phyloP scores from a whole-genome alignment of 2,888 invertebrate genomes.

The Chymomyza amoena region DNA sequence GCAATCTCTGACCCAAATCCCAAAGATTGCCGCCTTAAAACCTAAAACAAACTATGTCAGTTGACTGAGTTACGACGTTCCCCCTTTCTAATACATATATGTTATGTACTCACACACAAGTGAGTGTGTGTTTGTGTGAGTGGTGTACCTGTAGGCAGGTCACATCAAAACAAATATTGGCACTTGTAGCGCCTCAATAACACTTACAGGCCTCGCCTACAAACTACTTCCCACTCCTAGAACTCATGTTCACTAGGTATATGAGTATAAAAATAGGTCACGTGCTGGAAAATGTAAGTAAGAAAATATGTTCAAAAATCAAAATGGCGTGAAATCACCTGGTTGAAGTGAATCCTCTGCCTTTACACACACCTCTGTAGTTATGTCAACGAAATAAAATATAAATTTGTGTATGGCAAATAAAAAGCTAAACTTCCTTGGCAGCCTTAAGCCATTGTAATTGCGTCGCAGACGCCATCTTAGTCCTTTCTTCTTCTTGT shows the following conservation, averaged over 20 bases:
- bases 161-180: constrained; percentile 64
- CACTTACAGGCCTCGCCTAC: constrained; percentile 7
- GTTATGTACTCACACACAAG: not conserved
- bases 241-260: not conserved
- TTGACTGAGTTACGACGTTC: constrained; percentile 15
- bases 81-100: not conserved
- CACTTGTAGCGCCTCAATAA: constrained; percentile 65
- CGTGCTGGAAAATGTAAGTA: not conserved
- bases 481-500: not conserved
- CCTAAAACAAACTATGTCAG: constrained; percentile 66
- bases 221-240: too few species aligned
- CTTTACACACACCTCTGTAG: not conserved
- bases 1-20: constrained; percentile 69
- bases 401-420: constrained; percentile 37
- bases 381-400: constrained; percentile 39
- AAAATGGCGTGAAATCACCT: not conserved
- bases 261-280: constrained; percentile 56
- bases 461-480: constrained; percentile 34
- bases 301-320: not conserved
- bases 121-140: constrained; percentile 10
- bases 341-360: not conserved
- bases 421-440: constrained; percentile 24
- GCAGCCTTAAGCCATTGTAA: constrained; percentile 37
- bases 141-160: constrained; percentile 15
- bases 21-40: constrained; percentile 53